Evolutionary conservation across 2,113 vertebrate species (phyloP).

Genomic region (Leucopternis melanops): DNA sequence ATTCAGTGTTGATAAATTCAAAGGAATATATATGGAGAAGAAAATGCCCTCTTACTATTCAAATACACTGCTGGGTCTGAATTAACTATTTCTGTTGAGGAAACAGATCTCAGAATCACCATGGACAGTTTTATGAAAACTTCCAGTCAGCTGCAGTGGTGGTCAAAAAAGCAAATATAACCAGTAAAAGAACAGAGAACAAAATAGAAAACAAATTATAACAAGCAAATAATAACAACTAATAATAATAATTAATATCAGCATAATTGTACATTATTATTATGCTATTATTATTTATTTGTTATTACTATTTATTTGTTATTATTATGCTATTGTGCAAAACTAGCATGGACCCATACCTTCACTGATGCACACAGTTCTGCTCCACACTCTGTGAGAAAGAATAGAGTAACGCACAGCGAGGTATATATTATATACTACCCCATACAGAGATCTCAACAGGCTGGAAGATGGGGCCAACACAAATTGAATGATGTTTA

Average conservation of each 20-base stretch:
- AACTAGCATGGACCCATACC: background rate
- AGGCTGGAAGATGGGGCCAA: background rate
- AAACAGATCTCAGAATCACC: background rate
- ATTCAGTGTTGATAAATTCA: background rate
- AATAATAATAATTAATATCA: background rate
- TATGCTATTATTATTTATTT: background rate
- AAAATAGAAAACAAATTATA: background rate
- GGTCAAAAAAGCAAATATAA: background rate
- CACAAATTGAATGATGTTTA: background rate
- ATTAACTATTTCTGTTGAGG: background rate
- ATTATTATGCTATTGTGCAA: background rate
- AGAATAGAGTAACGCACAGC: background rate
- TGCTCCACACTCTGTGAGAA: background rate
- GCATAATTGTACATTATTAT: background rate
- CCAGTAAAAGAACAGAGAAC: background rate
- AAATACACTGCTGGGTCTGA: background rate
- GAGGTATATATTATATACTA: background rate
- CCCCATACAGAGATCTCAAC: background rate
- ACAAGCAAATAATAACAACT: background rate
- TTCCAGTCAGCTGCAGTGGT: background rate
- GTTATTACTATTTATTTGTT: background rate
- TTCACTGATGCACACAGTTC: background rate
- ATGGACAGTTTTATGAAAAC: background rate
- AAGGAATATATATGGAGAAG: background rate
- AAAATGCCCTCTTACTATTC: background rate